A percentile compares a stretch with the other conserved stretches of the same genome.
These are phyloP conservation scores for Emydocephalus ijimae DNA, from an alignment of 2,113 vertebrate genomes.

Conservation along the genomic window DNA sequence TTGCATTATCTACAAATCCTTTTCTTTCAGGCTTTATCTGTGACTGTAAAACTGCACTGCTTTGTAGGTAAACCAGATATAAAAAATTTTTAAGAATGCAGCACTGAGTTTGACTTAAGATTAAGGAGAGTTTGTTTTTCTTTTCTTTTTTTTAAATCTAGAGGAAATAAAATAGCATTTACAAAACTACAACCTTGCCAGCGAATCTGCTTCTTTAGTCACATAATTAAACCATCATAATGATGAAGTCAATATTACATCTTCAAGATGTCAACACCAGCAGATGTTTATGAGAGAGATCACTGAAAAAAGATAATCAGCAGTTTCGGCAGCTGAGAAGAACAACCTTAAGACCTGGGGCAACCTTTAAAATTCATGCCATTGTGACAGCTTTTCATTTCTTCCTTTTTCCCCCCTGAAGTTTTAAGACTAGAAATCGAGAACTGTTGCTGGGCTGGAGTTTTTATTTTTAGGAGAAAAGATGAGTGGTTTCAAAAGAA, in stretches of 20 bases:
- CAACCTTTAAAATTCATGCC: background rate
- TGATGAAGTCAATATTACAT: constrained; percentile 24
- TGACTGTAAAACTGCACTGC: background rate
- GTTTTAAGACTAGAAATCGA: background rate
- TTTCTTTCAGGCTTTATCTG: background rate
- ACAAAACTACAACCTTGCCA: background rate
- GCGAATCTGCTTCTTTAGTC: constrained; percentile 5
- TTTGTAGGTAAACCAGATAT: background rate
- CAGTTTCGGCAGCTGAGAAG: constrained; percentile 43
- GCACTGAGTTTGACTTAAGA: background rate
- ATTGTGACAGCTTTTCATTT: background rate
- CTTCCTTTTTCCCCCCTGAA: background rate
- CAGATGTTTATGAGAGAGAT: constrained; percentile 45
- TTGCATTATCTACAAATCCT: background rate
- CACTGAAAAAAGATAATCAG: constrained; percentile 48
- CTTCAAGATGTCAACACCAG: constrained; percentile 32
- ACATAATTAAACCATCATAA: background rate
- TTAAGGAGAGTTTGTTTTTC: background rate
- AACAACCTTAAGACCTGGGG: constrained; percentile 32
- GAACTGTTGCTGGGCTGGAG: background rate
- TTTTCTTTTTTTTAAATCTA: background rate
- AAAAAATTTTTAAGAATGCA: background rate
- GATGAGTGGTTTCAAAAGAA: background rate
- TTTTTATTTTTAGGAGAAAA: background rate
- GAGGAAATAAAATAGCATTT: background rate